phyloP scores from a whole-genome alignment of 2,888 invertebrate species.

The Hypomecis atomaria region DNA sequence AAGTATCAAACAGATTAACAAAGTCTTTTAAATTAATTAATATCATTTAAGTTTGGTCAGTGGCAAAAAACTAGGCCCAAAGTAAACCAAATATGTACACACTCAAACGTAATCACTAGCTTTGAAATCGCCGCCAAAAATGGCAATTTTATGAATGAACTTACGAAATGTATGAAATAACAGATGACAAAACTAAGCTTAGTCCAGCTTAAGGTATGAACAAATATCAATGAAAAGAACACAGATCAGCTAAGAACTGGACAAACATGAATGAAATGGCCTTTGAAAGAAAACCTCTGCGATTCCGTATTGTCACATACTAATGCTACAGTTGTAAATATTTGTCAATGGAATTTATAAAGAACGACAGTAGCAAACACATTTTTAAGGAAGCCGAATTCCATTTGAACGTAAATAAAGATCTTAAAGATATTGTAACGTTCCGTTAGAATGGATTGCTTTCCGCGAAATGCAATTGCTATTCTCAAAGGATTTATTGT shows the following conservation, averaged over 20 bases:
- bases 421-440: slow-evolving; percentile 20
- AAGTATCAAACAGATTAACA: too few species aligned
- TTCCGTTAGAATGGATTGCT: slow-evolving; percentile 17
- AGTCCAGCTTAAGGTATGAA: slow-evolving; percentile 45
- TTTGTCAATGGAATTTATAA: slow-evolving; percentile 67
- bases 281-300: slow-evolving; percentile 46
- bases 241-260: slow-evolving; percentile 44
- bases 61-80: not conserved
- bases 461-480: not conserved
- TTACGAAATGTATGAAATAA: slow-evolving; percentile 46
- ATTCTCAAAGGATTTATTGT: not conserved
- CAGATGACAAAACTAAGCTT: slow-evolving; percentile 48
- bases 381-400: slow-evolving; percentile 58
- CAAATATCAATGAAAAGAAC: slow-evolving; percentile 56
- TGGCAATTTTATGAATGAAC: slow-evolving; percentile 55
- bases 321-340: slow-evolving; percentile 73
- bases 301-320: slow-evolving; percentile 40
- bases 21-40: too few species aligned
- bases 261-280: slow-evolving; percentile 59
- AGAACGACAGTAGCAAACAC: slow-evolving; percentile 38
- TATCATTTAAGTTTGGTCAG: too few species aligned
- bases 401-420: slow-evolving; percentile 14
- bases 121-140: slow-evolving; percentile 42
- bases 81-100: not conserved
- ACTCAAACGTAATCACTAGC: slow-evolving; percentile 3